A percentile compares a stretch with the other conserved stretches of the same genome.
Evolutionary conservation across 2,888 invertebrate genomes (phyloP).

Genomic region (Lydus trimaculatus): DNA sequence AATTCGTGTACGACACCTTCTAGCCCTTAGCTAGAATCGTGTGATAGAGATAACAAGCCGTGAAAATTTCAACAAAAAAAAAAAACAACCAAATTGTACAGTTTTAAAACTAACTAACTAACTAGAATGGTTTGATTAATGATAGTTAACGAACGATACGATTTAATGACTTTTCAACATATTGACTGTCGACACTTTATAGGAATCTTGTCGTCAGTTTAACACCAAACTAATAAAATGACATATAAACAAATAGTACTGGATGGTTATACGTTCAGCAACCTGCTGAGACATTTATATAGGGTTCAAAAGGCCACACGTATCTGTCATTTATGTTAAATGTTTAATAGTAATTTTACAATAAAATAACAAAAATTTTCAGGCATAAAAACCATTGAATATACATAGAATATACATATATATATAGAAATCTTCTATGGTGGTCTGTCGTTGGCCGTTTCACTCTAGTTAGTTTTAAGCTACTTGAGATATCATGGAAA

Average conservation of each 20-base stretch:
- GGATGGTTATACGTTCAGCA: background rate
- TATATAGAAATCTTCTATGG: background rate
- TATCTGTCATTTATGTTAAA: conserved; percentile 2
- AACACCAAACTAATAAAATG: conserved; percentile 6
- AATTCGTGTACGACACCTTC: background rate
- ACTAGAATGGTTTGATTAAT: background rate
- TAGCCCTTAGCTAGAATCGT: background rate
- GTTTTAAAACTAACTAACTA: background rate
- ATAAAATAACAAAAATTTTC: background rate
- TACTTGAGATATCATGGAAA: conserved; percentile 8
- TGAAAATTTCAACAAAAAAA: too few relatives aligned
- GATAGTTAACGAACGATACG: background rate
- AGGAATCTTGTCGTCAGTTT: background rate
- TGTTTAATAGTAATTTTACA: background rate
- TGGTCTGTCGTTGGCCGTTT: conserved; percentile 9
- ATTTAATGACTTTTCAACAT: background rate
- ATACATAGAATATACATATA: background rate
- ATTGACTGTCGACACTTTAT: background rate
- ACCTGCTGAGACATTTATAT: conserved; percentile 7
- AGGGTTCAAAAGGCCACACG: background rate
- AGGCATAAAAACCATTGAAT: background rate
- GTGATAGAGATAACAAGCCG: background rate
- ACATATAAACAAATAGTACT: conserved; percentile 6
- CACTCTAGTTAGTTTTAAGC: background rate
- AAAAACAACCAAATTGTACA: too few relatives aligned